Base-by-base conservation (phyloP, 2,797 vertebrate species). In the Scomberomorus guttatus region DNA sequence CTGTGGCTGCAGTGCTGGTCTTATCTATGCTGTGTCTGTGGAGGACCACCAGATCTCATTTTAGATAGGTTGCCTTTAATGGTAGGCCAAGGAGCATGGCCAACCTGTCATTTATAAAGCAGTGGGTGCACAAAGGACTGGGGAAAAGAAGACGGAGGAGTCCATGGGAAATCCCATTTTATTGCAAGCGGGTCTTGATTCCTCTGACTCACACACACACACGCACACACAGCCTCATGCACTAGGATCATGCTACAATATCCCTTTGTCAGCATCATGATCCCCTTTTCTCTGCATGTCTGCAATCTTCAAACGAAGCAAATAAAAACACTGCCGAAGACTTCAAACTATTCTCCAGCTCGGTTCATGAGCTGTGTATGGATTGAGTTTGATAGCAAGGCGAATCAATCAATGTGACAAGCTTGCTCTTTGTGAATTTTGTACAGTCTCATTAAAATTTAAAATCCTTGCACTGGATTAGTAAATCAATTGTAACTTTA, bases 11-110 rank as follows among this genome's bases (percentile, higher is more conserved):
- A 52, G 61, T 1, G 42, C 54, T 66, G 70, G 29, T 69, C 76
- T 86, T 84, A 84, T 90, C 84, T 46, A 2, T 0, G 11, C 57
- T 3, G 46, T 0, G 63, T 67, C 46, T 60, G 69, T 42, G 48
- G 66, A 80, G 61, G 70, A 82, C 58, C 72, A 58, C 54, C 44
- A 87, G 90, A 90, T 93, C 79, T 91, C 84, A 93, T 93, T 92
- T 91, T 79, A 92, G 91, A 93, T 91, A 64, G 73, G 32, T 63
- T 10, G 57, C 13, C 25, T 81, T 67, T 82, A 86, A 87, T 81
- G 56, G 74, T 55, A 77, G 81, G 79, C 57, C 68, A 75, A 71
- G 46, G 60, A 70, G 67, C 54, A 42, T 20, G 25, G 25, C 83
- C 71, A 81, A 25, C 34, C 20, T 75, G 84, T 34, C 70, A 61